Evolutionary conservation across 2,888 invertebrate genomes (phyloP), one percentile per base, ranked within the genome.

Genomic region (Philopedon plagiatum): DNA sequence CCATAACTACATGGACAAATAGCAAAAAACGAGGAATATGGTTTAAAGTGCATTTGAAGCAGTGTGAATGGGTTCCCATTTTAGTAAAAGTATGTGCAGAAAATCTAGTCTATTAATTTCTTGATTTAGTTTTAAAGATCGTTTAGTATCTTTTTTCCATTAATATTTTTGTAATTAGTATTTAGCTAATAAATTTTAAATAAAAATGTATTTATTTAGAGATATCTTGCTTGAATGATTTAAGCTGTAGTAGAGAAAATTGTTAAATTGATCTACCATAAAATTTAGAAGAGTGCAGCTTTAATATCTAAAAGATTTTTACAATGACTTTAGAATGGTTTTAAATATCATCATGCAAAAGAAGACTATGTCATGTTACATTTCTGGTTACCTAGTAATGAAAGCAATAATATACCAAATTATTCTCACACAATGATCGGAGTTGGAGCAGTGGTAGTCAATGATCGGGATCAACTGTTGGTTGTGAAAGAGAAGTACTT

Each of bases 331-430:
- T 84, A 94, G 90, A 89, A 91, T 81, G 94, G 94, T 15, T 97
- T 97, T 83, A 91, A 91, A 77, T 97, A 93, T 82, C 97, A 97
- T 84, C 95, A 97, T 86, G 94, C 96, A 0, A 90, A 92, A 80
- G 89, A 91, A 63, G 90, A 92, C 32, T 92, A 90, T 84, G 93
- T 95, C 0, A 92, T 92, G 88, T 89, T 97, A 89, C 92, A 90
- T 79, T 90, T 90, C 82, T 97, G 96, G 96, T 85, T 97, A 71
- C 91, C 93, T 1, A 86, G 85, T 7, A 83, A 89, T 69, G 87
- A 89, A 81, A 75, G 80, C 1, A 86, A 86, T 65, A 93, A 93
- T 80, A 87, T 95, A 74, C 95, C 95, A 23, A 89, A 88, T n/a
- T 93, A 91, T 78, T 92, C 94, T 1, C 95, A 96, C 82, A 96